phyloP scores from a whole-genome alignment of 2,113 vertebrate genomes.

The Erinaceus europaeus region DNA sequence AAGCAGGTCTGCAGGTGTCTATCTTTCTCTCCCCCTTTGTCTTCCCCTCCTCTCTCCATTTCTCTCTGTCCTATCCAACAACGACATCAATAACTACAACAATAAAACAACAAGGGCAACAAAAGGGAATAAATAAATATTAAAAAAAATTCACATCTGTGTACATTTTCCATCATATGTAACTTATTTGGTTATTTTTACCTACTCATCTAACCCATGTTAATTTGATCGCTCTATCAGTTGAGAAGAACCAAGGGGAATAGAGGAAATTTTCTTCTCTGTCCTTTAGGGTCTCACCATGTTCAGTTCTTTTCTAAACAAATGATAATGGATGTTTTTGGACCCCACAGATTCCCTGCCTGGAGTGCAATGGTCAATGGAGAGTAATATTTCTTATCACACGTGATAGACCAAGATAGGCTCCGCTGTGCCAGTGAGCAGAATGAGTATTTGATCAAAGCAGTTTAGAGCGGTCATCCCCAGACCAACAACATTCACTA shows the following conservation, averaged over 20 bases:
- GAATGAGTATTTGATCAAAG: not conserved
- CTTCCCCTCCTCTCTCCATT: too few relatives aligned
- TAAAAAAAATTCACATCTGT: not conserved
- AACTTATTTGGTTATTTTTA: not conserved
- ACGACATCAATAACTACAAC: too few relatives aligned
- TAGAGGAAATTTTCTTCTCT: not conserved
- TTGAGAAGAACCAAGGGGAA: not conserved
- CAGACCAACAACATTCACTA: not conserved
- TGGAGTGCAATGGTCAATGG: rapidly evolving
- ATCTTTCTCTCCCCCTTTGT: too few relatives aligned
- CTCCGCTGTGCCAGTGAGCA: not conserved
- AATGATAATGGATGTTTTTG: not conserved
- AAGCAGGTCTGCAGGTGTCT: too few relatives aligned
- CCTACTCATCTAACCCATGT: not conserved
- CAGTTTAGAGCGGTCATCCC: not conserved
- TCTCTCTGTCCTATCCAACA: too few relatives aligned
- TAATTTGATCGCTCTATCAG: not conserved
- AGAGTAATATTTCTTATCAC: not conserved
- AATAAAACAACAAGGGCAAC: too few relatives aligned
- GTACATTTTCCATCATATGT: not conserved
- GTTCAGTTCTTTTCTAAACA: not conserved
- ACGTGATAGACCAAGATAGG: not conserved
- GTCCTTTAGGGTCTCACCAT: not conserved
- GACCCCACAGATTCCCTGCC: not conserved
- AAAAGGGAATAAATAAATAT: too few relatives aligned